A percentile compares a stretch with the other conserved stretches of the same genome.
Conservation (phyloP, 2,113 vertebrate genomes). For the Pipra filicauda region DNA sequence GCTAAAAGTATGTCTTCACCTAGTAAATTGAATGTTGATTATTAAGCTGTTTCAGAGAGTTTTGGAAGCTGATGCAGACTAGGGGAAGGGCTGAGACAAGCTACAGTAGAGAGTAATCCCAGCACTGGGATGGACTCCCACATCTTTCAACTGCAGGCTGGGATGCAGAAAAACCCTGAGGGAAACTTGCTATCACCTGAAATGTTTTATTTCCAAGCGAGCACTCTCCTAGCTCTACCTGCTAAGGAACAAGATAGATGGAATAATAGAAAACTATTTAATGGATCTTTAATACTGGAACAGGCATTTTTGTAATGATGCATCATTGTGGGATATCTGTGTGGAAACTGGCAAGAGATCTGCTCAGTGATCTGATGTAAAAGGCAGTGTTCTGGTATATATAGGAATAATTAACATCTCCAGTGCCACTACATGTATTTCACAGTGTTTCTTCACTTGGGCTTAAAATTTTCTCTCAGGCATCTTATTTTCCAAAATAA, state of each 20-base stretch:
- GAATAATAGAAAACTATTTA: neutral
- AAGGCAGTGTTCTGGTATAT: neutral
- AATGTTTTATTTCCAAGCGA: neutral
- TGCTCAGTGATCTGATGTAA: neutral
- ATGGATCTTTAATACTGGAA: neutral
- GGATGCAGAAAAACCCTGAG: neutral
- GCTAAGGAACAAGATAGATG: neutral
- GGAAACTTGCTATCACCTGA: neutral
- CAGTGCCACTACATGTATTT: neutral
- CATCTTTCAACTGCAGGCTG: neutral
- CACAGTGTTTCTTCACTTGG: neutral
- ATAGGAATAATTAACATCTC: neutral
- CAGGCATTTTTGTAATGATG: neutral
- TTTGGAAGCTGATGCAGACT: neutral
- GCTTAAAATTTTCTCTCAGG: neutral
- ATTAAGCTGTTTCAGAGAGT: neutral
- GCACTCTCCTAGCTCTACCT: neutral
- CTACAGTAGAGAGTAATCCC: neutral
- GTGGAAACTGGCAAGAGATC: neutral
- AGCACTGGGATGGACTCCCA: fast-evolving
- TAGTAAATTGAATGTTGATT: neutral
- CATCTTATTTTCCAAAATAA: neutral
- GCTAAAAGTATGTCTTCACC: neutral
- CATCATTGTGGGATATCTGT: neutral
- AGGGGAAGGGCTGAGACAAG: neutral